Evolutionary conservation across 2,113 vertebrate species (phyloP).

Genomic region (Nothobranchius kuhntae): DNA sequence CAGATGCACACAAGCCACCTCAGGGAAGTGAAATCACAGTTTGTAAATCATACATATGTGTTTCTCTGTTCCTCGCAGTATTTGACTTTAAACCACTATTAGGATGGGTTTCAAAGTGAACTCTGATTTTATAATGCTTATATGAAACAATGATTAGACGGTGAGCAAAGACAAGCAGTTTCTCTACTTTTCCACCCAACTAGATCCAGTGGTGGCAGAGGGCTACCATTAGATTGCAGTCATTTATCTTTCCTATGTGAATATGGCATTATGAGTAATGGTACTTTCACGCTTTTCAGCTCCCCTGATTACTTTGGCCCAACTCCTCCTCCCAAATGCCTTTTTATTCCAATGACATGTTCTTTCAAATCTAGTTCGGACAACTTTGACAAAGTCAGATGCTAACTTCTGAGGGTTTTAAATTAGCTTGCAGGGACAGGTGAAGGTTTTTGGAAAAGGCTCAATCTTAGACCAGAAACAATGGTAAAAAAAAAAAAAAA

Average conservation of each 20-base stretch:
- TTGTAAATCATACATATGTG: too few relatives aligned
- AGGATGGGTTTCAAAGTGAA: conserved; percentile 12
- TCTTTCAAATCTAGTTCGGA: conserved; percentile 61
- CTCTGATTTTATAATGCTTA: conserved; percentile 25
- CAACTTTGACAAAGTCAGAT: conserved; percentile 73
- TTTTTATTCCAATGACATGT: conserved; percentile 71
- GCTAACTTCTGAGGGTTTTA: conserved; percentile 39
- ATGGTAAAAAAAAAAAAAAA: neutral
- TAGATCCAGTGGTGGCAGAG: conserved; percentile 62
- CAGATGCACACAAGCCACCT: too few relatives aligned
- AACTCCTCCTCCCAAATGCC: conserved; percentile 53
- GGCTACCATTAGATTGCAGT: conserved; percentile 68
- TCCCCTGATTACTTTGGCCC: conserved; percentile 76
- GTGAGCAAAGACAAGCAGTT: conserved; percentile 44
- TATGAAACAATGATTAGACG: conserved; percentile 45
- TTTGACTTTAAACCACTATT: conserved; percentile 16
- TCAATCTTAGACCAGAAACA: conserved; percentile 11
- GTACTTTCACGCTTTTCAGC: conserved; percentile 77
- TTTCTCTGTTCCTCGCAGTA: neutral
- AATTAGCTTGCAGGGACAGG: conserved; percentile 10
- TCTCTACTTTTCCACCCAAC: conserved; percentile 55
- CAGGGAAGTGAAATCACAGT: neutral
- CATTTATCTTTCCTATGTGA: conserved; percentile 76
- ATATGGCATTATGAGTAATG: conserved; percentile 80
- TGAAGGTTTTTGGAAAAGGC: conserved; percentile 19